A percentile compares a stretch with the other conserved stretches of the same genome.
Evolutionary conservation across 2,113 vertebrate genomes (phyloP).

Genomic region (Anguilla japonica): DNA sequence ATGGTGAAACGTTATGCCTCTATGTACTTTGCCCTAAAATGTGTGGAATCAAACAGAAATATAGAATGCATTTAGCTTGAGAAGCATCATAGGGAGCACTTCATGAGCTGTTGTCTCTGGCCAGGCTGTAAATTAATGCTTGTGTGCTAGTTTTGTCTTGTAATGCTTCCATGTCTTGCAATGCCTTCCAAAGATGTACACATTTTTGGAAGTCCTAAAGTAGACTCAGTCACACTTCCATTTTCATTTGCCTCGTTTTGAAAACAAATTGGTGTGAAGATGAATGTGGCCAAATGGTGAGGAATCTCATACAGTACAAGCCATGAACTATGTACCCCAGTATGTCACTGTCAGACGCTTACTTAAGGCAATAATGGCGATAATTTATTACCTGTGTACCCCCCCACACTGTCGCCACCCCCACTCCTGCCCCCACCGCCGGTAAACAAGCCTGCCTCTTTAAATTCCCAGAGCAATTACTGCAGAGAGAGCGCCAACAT

Average conservation of each 20-base stretch:
- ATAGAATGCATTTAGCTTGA: no score
- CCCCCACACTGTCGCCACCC: slow-evolving; percentile 47
- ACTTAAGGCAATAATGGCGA: slow-evolving; percentile 57
- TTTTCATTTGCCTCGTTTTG: not conserved
- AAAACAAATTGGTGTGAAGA: not conserved
- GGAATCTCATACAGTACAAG: not conserved
- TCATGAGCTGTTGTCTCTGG: not conserved
- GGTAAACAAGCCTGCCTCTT: slow-evolving; percentile 81
- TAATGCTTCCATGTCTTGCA: not conserved
- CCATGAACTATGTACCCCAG: slow-evolving; percentile 24
- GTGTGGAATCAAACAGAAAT: not conserved
- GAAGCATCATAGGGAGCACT: not conserved
- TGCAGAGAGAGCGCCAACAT: slow-evolving; percentile 73
- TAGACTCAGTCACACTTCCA: not conserved
- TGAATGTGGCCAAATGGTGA: not conserved
- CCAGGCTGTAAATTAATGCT: not conserved
- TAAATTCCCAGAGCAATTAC: slow-evolving; percentile 77
- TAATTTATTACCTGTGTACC: slow-evolving; percentile 78
- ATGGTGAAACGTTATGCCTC: not conserved
- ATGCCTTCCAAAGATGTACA: not conserved
- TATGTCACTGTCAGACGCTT: slow-evolving; percentile 59
- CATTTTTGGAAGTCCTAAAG: not conserved
- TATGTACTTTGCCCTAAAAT: not conserved
- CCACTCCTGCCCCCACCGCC: slow-evolving; percentile 48
- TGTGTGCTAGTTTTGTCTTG: not conserved